Conservation (phyloP, 2,888 invertebrate genomes). For the Terebella lapidaria region DNA sequence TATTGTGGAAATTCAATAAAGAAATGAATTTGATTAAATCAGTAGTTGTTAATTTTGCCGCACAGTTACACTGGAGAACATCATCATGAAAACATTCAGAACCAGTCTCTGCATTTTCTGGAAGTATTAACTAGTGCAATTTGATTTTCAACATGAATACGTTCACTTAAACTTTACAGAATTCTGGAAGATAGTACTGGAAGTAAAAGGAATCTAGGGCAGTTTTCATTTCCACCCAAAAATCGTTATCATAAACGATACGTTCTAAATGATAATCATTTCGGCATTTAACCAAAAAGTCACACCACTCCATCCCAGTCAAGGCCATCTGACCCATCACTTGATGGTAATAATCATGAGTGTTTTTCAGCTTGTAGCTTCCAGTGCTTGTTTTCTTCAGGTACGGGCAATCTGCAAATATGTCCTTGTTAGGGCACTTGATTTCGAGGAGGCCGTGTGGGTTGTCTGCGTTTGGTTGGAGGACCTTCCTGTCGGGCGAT, state of each 20-base stretch:
- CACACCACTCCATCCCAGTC: slow-evolving; percentile 1
- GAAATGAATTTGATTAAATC: too few relatives aligned
- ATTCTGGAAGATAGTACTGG: not conserved
- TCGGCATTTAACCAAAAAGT: not conserved
- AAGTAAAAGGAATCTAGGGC: not conserved
- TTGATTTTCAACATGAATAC: too few relatives aligned
- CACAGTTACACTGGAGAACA: too few relatives aligned
- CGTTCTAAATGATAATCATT: slow-evolving; percentile 4
- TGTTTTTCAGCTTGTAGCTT: not conserved
- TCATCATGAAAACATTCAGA: too few relatives aligned
- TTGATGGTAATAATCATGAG: not conserved
- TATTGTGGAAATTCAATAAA: too few relatives aligned
- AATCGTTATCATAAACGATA: not conserved
- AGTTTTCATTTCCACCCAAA: not conserved
- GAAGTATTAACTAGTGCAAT: too few relatives aligned
- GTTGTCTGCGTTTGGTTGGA: not conserved
- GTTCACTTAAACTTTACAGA: too few relatives aligned
- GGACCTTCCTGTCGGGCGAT: not conserved
- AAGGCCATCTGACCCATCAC: slow-evolving; percentile 2
- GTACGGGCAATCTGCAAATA: not conserved
- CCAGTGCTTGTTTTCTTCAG: not conserved
- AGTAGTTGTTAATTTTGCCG: too few relatives aligned
- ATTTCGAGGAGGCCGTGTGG: not conserved
- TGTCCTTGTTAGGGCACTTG: not conserved
- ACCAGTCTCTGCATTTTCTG: too few relatives aligned